Base-by-base conservation (phyloP, 2,113 vertebrate species). In the Petroica traversi region DNA sequence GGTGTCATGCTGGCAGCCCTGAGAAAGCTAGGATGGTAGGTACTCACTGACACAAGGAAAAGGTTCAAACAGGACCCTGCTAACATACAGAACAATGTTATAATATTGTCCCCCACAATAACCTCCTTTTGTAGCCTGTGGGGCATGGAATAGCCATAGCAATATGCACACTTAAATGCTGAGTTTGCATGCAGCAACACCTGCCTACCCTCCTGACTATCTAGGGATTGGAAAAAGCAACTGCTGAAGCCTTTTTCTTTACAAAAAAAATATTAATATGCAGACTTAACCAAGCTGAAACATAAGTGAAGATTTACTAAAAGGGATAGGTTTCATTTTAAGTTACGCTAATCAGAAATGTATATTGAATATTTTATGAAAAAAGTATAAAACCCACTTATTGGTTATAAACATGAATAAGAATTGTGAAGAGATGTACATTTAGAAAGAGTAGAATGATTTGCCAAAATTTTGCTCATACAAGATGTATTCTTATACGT, bases 131-230 rank as follows among this genome's bases (percentile, higher is more conserved):
- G 19, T 24, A 28, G 26, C 34, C 17, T 24, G 4, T 10, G 2
- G 7, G 13, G 5, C 20, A 55, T 9, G 11, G 36, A 80, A 77
- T 4, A 77, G 12, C 5, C 1, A 0, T 16, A 68, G n/a, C 0
- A 1, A 84, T 31, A 12, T 28, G 28, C 36, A n/a, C 46, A 18
- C 4, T 20, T 57, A 69, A 59, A 73, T 6, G 26, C 14, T 46
- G n/a, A 77, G 5, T 49, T 69, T 57, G 19, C 9, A n/a, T 11
- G 19, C 46, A 66, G 36, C 31, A 61, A 23, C 33, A 31, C 11
- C n/a, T 64, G 17, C 33, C 43, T 59, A 29, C 5, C 29, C 52
- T 58, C 3, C 55, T 63, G 41, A 31, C 16, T 43, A 14, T 5
- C 15, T 38, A 46, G 29, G 23, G 38, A 55, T 51, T 4, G 5